Conservation (phyloP, 2,113 vertebrate species). For the Halichoeres trimaculatus region DNA sequence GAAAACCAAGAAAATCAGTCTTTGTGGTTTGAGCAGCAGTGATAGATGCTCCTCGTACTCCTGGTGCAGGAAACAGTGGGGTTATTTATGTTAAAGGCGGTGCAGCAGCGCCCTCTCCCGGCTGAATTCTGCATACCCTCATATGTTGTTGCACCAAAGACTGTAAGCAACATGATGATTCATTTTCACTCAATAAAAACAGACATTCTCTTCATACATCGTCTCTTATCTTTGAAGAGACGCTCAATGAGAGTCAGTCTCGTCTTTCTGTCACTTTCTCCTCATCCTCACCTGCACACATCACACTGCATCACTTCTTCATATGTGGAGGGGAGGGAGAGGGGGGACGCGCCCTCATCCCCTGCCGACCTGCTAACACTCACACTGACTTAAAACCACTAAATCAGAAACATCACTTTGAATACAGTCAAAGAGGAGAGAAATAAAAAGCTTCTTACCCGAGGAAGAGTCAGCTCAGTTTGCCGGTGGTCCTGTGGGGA, state of each 20-base stretch:
- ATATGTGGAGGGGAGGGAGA: too few species aligned
- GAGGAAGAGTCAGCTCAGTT: neutral
- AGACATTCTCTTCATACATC: neutral
- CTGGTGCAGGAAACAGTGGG: neutral
- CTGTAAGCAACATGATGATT: neutral
- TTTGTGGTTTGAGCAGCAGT: neutral
- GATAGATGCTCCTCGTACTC: neutral
- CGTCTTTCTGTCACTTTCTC: neutral
- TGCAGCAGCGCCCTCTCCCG: conserved; percentile 14
- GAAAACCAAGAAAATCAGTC: neutral
- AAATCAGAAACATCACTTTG: neutral
- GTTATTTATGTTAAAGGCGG: neutral
- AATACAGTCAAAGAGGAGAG: neutral
- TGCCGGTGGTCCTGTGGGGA: neutral
- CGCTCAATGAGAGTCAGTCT: neutral
- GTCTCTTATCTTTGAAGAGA: neutral
- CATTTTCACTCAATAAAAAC: neutral
- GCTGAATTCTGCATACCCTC: neutral
- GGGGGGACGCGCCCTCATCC: neutral
- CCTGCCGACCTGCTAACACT: neutral
- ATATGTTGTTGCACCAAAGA: conserved; percentile 21
- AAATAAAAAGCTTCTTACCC: conserved; percentile 5
- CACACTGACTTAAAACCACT: neutral
- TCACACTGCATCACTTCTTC: neutral
- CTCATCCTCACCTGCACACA: neutral